phyloP scores from a whole-genome alignment of 2,797 vertebrate genomes.

The Acipenser ruthenus region DNA sequence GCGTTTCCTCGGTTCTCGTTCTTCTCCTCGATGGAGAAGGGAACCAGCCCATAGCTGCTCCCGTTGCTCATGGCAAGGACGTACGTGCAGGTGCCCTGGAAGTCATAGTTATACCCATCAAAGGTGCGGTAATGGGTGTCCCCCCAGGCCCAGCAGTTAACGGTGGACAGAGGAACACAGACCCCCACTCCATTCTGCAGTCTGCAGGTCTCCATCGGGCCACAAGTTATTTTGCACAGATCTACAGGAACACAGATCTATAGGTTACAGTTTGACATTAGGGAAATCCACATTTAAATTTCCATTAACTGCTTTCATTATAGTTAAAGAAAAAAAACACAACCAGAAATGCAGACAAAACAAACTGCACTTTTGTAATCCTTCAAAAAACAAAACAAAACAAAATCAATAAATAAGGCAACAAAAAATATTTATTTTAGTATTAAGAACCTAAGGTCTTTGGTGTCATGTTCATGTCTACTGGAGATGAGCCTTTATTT shows the following conservation, averaged over 20 bases:
- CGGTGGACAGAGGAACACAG: slow-evolving; percentile 37
- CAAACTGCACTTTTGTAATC: no score
- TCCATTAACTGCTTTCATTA: no score
- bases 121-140: slow-evolving; percentile 57
- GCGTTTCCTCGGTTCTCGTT: slow-evolving; percentile 14
- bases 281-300: slow-evolving; percentile 7
- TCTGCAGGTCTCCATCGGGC: slow-evolving; percentile 32
- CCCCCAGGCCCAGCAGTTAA: slow-evolving; percentile 44
- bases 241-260: background rate
- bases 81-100: slow-evolving; percentile 41
- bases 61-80: slow-evolving; percentile 21
- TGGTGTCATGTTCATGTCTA: no score
- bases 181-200: slow-evolving; percentile 33
- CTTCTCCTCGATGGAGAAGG: slow-evolving; percentile 36
- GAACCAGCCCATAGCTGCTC: slow-evolving; percentile 16
- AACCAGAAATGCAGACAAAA: no score
- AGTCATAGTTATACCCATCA: slow-evolving; percentile 44
- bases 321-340: no score
- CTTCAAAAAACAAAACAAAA: no score
- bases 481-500: no score
- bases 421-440: no score
- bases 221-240: slow-evolving; percentile 28
- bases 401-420: no score
- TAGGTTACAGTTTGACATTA: slow-evolving; percentile 15
- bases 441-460: no score